A percentile compares a stretch with the other conserved stretches of the same genome.
phyloP scores from a whole-genome alignment of 2,888 invertebrate species.

The Antheraea yamamai region DNA sequence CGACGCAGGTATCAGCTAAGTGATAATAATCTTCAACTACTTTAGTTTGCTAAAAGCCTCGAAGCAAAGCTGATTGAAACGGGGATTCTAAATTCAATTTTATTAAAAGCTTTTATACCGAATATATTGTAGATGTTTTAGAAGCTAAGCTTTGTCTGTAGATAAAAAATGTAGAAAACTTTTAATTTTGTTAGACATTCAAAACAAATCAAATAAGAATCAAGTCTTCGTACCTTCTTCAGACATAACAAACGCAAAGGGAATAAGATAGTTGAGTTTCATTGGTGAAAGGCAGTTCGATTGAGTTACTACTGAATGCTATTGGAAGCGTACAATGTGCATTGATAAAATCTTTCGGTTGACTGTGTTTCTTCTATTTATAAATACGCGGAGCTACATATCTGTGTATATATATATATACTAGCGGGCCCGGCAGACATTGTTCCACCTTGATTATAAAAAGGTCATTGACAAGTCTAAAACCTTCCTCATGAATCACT shows the following conservation, averaged over 20 bases:
- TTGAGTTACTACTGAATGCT: conserved; percentile 16
- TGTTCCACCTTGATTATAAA: too few relatives aligned
- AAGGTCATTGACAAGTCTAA: too few relatives aligned
- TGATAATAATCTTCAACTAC: background rate
- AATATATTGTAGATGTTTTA: background rate
- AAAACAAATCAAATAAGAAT: background rate
- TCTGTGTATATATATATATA: too few relatives aligned
- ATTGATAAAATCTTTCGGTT: conserved; percentile 20
- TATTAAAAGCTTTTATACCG: background rate
- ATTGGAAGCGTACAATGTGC: conserved; percentile 18
- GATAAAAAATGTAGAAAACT: conserved; percentile 3
- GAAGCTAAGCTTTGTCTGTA: conserved; percentile 11
- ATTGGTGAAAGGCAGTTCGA: conserved; percentile 17
- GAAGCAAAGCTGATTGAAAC: background rate
- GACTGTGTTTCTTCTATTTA: conserved; percentile 15
- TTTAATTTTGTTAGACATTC: conserved; percentile 16
- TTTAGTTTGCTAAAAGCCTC: background rate
- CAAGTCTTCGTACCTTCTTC: background rate
- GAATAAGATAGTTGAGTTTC: conserved; percentile 19
- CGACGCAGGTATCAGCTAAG: too few relatives aligned
- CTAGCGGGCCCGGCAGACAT: too few relatives aligned
- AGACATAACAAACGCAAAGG: conserved; percentile 17
- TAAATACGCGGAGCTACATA: background rate
- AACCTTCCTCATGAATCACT: too few relatives aligned
- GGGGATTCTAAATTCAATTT: background rate